These are phyloP conservation scores for Dendrolimus houi DNA, from an alignment of 2,888 invertebrate genomes.

Conservation along the genomic window DNA sequence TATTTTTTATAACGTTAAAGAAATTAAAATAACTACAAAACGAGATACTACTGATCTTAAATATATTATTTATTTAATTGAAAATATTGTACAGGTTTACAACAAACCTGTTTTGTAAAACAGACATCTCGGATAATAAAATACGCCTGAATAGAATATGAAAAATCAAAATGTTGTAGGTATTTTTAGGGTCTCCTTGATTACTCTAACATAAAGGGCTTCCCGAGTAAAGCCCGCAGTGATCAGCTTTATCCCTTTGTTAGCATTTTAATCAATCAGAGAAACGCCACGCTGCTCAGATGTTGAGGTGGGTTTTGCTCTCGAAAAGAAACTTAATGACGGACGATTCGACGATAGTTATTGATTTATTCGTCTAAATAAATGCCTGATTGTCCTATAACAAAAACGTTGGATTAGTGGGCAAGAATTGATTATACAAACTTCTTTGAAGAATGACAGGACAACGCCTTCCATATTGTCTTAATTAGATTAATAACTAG, in stretches of 20 bases:
- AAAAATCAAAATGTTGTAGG: conserved; percentile 48
- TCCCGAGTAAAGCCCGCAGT: conserved; percentile 58
- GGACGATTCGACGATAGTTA: background rate
- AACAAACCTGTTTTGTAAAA: too few relatives aligned
- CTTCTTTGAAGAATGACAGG: too few relatives aligned
- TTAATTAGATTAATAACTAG: too few relatives aligned
- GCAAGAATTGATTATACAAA: too few relatives aligned
- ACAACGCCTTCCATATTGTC: too few relatives aligned
- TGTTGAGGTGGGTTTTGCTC: conserved; percentile 7
- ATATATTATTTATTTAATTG: too few relatives aligned
- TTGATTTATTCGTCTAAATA: background rate
- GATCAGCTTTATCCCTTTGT: conserved; percentile 73
- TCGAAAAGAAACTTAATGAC: background rate
- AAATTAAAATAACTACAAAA: too few relatives aligned
- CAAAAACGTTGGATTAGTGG: too few relatives aligned
- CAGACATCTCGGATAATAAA: background rate
- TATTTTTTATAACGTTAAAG: too few relatives aligned
- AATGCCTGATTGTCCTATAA: too few relatives aligned
- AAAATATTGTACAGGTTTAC: too few relatives aligned
- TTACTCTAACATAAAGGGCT: conserved; percentile 68
- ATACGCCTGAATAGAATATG: background rate
- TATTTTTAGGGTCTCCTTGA: conserved; percentile 64
- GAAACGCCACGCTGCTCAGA: conserved; percentile 29
- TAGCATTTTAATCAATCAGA: conserved; percentile 73
- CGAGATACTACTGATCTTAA: too few relatives aligned